Conservation (phyloP, 2,888 invertebrate species). For the Torymus texanus region DNA sequence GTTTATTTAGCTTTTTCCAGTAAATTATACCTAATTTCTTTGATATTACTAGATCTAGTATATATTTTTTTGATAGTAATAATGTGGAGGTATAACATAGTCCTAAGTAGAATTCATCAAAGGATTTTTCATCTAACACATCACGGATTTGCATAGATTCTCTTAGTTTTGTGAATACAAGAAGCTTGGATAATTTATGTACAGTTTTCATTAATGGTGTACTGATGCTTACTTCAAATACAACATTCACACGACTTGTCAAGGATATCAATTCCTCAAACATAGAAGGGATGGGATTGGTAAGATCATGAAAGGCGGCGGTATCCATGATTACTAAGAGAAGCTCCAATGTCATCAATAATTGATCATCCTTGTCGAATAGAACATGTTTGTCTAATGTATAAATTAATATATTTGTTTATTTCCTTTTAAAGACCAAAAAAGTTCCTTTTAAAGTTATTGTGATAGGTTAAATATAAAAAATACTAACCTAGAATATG, state of each 20-base stretch:
- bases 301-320: constrained; percentile 64
- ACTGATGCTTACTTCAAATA: constrained; percentile 71
- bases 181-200: constrained; percentile 76
- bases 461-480: too few species aligned
- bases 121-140: constrained; percentile 59
- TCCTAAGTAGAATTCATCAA: constrained; percentile 72
- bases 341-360: constrained; percentile 69
- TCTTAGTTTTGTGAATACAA: constrained; percentile 72
- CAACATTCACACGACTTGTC: constrained; percentile 67
- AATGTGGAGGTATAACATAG: constrained; percentile 69
- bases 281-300: constrained; percentile 67
- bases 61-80: constrained; percentile 70
- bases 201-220: constrained; percentile 74
- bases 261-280: constrained; percentile 66
- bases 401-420: too few species aligned
- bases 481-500: constrained; percentile 34
- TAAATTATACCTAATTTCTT: constrained; percentile 72
- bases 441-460: too few species aligned
- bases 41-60: constrained; percentile 71
- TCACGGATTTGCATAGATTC: constrained; percentile 59
- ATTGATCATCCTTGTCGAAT: constrained; percentile 73
- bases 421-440: too few species aligned
- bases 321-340: constrained; percentile 69
- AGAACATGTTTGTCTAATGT: constrained; percentile 66
- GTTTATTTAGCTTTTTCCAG: constrained; percentile 69